These are phyloP conservation scores for Caenorhabditis sinica DNA, from an alignment of 2,888 invertebrate species.

Conservation along the genomic window DNA sequence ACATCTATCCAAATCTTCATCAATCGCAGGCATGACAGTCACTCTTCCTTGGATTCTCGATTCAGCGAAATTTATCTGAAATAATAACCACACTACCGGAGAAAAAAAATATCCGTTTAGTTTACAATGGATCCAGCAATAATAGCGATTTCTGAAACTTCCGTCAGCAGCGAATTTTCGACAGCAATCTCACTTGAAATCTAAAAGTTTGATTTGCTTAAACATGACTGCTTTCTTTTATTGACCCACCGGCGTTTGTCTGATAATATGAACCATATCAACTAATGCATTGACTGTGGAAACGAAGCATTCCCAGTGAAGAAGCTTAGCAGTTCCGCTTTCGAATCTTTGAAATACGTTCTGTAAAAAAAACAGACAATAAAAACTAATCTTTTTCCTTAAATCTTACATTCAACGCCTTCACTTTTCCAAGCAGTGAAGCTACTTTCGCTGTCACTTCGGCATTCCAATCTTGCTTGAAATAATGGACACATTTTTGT, in stretches of 20 bases:
- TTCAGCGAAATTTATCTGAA: conserved; percentile 85
- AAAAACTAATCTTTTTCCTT: background rate
- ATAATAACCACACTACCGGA: conserved; percentile 8
- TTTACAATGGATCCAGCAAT: conserved; percentile 55
- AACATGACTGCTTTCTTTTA: too few species aligned
- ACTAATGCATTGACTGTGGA: conserved; percentile 49
- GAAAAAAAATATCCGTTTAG: background rate
- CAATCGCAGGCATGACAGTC: conserved; percentile 89
- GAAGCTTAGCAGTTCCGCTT: conserved; percentile 54
- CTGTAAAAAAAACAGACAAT: conserved; percentile 36
- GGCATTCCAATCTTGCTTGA: conserved; percentile 85
- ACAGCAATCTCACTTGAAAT: conserved; percentile 32
- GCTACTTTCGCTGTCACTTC: conserved; percentile 86
- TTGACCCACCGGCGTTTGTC: conserved; percentile 38
- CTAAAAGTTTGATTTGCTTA: too few species aligned
- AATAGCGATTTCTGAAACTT: conserved; percentile 57
- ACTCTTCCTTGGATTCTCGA: conserved; percentile 87
- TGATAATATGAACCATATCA: conserved; percentile 39
- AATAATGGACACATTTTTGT: conserved; percentile 89
- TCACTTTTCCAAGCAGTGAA: conserved; percentile 85
- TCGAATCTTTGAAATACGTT: conserved; percentile 52
- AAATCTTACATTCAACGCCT: conserved; percentile 36
- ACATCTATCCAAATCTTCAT: conserved; percentile 88
- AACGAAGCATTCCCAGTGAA: conserved; percentile 64
- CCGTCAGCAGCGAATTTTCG: conserved; percentile 26